Base-by-base conservation (phyloP, 2,888 invertebrate genomes). In the Xestia sexstrigata region DNA sequence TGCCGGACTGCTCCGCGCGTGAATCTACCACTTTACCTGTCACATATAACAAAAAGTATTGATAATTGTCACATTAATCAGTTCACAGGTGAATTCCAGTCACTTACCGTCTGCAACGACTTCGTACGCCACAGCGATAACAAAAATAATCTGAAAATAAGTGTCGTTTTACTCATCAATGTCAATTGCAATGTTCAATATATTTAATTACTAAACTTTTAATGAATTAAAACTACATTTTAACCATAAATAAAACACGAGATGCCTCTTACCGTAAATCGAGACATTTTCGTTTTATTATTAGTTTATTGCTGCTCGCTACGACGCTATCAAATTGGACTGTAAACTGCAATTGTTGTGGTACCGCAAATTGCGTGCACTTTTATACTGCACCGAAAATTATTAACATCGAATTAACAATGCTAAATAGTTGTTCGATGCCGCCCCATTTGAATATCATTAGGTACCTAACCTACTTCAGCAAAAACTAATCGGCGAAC, bases 371-470 rank as follows among this genome's bases (percentile, higher is more conserved):
- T 88, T 91, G 87, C 92, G 83, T 92, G 95, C 95, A 94, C 95
- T 96, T 96, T 93, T 96, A 96, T 96, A 96, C 94, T 93, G 91
- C 92, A 89, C 92, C 91, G 90, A 95, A 95, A 95, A 95, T 93
- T 95, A 94, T 94, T 95, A 92, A 93, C 94, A 95, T 92, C 91
- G 86, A 93, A 96, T 96, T 95, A 94, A 94, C 52, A 96, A 95
- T 96, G 92, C 94, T 95, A 95, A 94, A 92, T 90, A 91, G 91
- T 86, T 89, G 89, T 87, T 89, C 91, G 92, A 92, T 90, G 92
- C 92, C 92, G 95, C 89, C 93, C 95, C 89, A 95, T 95, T 96
- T 95, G 95, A 96, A 96, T 96, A 96, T 92, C 89, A 95, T 95
- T 95, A 95, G 87, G 89, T 92, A 86, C 30, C 30, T 58, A 60